Percentiles rank a stretch among this genome's conserved stretches.
Evolutionary conservation across 2,888 invertebrate genomes (phyloP).

Genomic region (Frankliniella fusca): DNA sequence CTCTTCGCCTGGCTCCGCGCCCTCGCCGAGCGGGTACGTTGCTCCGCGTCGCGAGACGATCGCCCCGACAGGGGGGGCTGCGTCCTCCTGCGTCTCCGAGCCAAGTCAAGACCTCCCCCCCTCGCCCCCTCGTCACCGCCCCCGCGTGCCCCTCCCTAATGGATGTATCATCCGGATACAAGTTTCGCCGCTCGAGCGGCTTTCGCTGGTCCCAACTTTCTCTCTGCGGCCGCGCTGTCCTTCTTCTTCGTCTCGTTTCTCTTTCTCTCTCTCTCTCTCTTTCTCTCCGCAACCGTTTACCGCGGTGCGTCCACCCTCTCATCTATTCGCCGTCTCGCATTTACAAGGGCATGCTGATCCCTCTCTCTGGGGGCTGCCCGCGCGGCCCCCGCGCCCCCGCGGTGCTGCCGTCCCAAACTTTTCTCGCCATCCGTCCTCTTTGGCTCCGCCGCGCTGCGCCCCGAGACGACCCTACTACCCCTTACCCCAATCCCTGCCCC

Average conservation of each 20-base stretch:
- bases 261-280: not conserved
- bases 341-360: not conserved
- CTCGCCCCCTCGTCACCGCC: not conserved
- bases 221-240: not conserved
- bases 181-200: not conserved
- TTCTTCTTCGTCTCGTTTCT: not conserved
- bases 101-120: not conserved
- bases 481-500: no score
- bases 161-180: conserved; percentile 19
- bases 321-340: not conserved
- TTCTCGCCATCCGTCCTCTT: not conserved
- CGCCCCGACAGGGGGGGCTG: not conserved
- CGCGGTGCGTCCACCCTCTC: not conserved
- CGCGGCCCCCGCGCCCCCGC: not conserved
- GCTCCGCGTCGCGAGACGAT: not conserved
- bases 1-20: not conserved
- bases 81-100: no score
- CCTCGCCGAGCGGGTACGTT: not conserved
- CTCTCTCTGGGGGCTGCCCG: not conserved
- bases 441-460: not conserved
- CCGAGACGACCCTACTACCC: no score
- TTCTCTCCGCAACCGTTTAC: not conserved
- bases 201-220: not conserved
- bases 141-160: not conserved
- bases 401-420: not conserved